These are phyloP conservation scores for human (Homo sapiens) DNA, from an alignment of 2,113 vertebrate genomes.

Conservation along the genomic window DNA sequence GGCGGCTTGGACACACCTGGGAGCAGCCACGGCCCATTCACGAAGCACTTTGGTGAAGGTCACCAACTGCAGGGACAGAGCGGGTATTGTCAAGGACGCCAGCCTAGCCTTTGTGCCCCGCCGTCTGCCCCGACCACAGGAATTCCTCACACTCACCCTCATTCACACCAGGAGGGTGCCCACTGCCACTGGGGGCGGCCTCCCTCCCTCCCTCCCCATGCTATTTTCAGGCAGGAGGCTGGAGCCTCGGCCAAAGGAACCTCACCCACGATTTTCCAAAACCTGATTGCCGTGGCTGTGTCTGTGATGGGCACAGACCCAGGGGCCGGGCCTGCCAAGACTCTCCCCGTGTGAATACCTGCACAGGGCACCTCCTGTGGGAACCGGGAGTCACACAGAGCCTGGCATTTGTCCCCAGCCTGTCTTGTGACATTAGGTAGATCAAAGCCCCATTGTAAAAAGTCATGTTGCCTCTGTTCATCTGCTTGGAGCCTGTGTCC, in stretches of 20 bases:
- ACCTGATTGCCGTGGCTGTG: neutral
- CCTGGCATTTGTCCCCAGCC: slow-evolving; percentile 51
- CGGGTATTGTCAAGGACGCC: neutral
- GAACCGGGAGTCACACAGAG: slow-evolving; percentile 57
- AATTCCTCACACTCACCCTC: slow-evolving; percentile 29
- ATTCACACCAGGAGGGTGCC: neutral
- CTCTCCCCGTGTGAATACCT: neutral
- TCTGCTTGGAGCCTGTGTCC: slow-evolving; percentile 49
- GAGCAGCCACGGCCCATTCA: accelerated
- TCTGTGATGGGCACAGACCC: slow-evolving; percentile 13
- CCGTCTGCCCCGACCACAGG: slow-evolving; percentile 53
- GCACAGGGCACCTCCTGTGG: slow-evolving; percentile 54
- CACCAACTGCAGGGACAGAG: neutral
- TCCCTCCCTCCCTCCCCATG: neutral
- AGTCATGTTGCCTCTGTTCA: slow-evolving; percentile 54
- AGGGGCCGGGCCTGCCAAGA: neutral
- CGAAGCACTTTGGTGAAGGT: neutral
- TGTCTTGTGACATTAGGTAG: slow-evolving; percentile 66
- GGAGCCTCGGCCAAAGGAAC: neutral
- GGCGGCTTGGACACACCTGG: neutral
- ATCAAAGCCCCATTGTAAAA: slow-evolving; percentile 66
- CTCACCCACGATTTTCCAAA: slow-evolving; percentile 26
- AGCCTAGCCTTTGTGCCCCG: slow-evolving; percentile 36
- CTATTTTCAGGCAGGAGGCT: neutral
- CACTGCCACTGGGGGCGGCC: accelerated